phyloP scores from a whole-genome alignment of 2,113 vertebrate genomes.

The Siniperca knerii region DNA sequence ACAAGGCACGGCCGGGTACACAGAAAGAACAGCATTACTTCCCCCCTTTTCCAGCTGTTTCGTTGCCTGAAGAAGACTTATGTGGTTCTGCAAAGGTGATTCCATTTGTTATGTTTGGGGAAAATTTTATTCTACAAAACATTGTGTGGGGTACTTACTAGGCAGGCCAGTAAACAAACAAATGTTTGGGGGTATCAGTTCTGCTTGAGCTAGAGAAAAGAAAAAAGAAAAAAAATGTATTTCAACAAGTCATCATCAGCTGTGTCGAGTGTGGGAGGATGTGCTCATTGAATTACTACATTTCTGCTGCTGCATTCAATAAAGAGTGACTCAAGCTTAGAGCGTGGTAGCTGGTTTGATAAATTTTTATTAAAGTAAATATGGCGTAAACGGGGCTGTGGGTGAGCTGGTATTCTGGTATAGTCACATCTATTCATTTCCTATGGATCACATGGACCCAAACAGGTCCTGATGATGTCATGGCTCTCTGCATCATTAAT shows the following conservation, averaged over 20 bases:
- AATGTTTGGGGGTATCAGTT: slow-evolving; percentile 35
- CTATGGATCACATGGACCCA: slow-evolving; percentile 43
- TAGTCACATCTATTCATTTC: slow-evolving; percentile 46
- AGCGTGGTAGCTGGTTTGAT: slow-evolving; percentile 55
- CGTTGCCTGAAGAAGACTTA: slow-evolving; percentile 5
- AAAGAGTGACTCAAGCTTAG: slow-evolving; percentile 57
- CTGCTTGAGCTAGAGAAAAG: slow-evolving; percentile 32
- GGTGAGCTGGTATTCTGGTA: slow-evolving; percentile 41
- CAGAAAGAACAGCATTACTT: slow-evolving; percentile 51
- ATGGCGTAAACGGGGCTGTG: slow-evolving; percentile 46
- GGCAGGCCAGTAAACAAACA: slow-evolving; percentile 32
- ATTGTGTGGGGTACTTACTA: slow-evolving; percentile 22
- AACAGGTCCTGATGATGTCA: slow-evolving; percentile 67
- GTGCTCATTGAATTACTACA: slow-evolving; percentile 66
- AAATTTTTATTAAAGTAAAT: slow-evolving; percentile 68
- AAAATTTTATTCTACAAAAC: slow-evolving; percentile 34
- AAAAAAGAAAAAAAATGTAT: slow-evolving; percentile 15
- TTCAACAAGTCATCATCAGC: slow-evolving; percentile 62
- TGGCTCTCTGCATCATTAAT: slow-evolving; percentile 68
- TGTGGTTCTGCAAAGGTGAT: slow-evolving; percentile 16
- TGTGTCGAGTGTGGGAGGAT: slow-evolving; percentile 54
- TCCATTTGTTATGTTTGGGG: slow-evolving; percentile 31
- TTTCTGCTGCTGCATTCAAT: slow-evolving; percentile 70
- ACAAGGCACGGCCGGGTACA: slow-evolving; percentile 52
- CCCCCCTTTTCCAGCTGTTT: slow-evolving; percentile 24